Evolutionary conservation across 2,113 vertebrate genomes (phyloP), one percentile per base, ranked within the genome.

Genomic region (Cygnus buccinator): DNA sequence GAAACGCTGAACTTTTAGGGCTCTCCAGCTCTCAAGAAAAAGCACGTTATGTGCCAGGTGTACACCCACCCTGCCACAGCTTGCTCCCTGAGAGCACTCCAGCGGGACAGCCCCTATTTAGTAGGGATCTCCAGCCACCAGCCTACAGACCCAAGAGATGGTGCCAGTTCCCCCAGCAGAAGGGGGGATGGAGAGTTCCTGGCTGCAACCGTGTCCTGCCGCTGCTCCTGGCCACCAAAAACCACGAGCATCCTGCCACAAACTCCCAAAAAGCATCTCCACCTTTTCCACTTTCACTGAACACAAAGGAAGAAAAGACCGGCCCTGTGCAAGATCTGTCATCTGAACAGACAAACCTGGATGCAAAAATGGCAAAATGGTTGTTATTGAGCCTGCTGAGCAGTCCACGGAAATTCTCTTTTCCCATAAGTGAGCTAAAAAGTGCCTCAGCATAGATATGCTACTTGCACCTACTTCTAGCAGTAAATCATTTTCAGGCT

Each of bases 401-500:
- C 3, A 20, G 43, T 0, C 0, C 66, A 29, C 1, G 0, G 11
- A 22, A 65, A 5, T 48, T 78, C 22, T 39, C 23, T 16, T 28
- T 33, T 57, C 52, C 91, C 84, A 37, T 4, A 9, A 1, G 66
- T n/a, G 46, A 68, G 76, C 70, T 87, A 33, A 46, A 41, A 71
- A 78, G 43, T 25, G 29, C 70, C 91, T 84, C 3, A 0, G 81
- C 81, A 54, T 31, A 5, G 5, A 79, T 48, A 31, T 3, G 43
- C 81, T 94, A 66, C 91, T 39, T 66, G 81, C 87, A 85, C 91
- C 94, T 74, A 28, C 87, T 50, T 12, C 72, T 80, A 63, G 74
- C 82, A 91, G 41, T 77, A 93, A 85, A 95, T 96, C 71, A 44
- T 37, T 26, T 66, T 76, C 93, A 88, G 84, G 22, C 95, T 58